Evolutionary conservation across 2,888 invertebrate genomes (phyloP), one percentile per base, ranked within the genome.

Genomic region (Taphrorychus bicolor): DNA sequence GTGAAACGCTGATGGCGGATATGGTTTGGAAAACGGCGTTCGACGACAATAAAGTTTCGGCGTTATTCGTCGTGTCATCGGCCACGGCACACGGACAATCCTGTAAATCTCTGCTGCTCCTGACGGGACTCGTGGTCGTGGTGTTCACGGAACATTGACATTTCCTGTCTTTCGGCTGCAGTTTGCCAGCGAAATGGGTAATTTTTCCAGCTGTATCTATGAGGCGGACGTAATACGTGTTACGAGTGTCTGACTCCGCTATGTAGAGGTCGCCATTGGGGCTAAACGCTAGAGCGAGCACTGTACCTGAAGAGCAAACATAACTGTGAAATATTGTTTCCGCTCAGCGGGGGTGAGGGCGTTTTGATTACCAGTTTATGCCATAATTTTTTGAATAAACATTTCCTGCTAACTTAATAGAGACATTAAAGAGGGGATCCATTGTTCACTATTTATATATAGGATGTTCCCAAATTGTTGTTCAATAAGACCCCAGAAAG

Each of bases 261-360:
- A 98, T 91, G 80, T 94, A 97, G 1, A 98, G 84, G 76, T 95
- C 93, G 9, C 97, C 97, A 72, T 91, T 92, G 0, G 95, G 94
- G 48, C 95, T 92, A 80, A 97, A 97, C 0, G 95, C 90, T 74
- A 98, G 88, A 0, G 95, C 93, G 70, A 94, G 84, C 2, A 97
- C 95, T 0, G 94, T 93, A 40, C 95, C 95, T 14, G 97, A 63
- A 24, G 79, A 48, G 19, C 9, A 21, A 60, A 60, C 65, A 66
- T 74, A 3, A 73, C 22, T 7, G 32, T 73, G 19, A 42, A 58
- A 45, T 58, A 58, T 22, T 18, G 18, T 21, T 18, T 22, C 51
- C 45, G 9, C 14, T 16, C 45, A n/a, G 14, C 32, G 11, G 11
- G 32, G 32, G 32, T 7, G 32, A 32, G 32, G 32, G 32, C 9